Percentiles rank a stretch among this genome's conserved stretches.
Evolutionary conservation across 1,140 invertebrate species (phyloP).

Genomic region (Octopus bimaculoides): DNA sequence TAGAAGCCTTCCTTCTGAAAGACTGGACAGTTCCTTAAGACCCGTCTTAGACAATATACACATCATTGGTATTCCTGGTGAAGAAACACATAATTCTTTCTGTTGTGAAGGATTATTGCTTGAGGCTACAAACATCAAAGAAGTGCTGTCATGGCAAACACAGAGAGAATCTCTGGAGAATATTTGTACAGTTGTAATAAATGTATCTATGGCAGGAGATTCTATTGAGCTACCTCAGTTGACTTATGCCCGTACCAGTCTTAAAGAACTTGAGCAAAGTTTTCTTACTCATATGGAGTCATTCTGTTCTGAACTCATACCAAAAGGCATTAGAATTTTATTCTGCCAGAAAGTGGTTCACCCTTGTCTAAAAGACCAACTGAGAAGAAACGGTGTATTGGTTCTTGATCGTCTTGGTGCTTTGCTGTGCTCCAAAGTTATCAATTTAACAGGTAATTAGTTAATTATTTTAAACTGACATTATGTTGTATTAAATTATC

Average conservation of each 20-base stretch:
- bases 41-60: not conserved
- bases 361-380: conserved; percentile 1
- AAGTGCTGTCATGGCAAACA: not conserved
- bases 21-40: not conserved
- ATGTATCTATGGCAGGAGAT: conserved; percentile 8
- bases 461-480: too few relatives aligned
- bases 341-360: conserved; percentile 18
- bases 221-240: not conserved
- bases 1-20: not conserved
- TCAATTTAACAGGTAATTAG: conserved; percentile 8
- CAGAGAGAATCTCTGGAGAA: not conserved
- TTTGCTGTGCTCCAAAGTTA: not conserved
- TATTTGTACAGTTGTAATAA: not conserved
- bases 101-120: not conserved
- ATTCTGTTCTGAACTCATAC: not conserved
- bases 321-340: not conserved
- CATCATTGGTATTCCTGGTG: not conserved
- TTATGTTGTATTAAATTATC: too few relatives aligned
- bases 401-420: conserved; percentile 62
- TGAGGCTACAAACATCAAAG: not conserved
- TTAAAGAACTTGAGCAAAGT: not conserved
- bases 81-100: not conserved
- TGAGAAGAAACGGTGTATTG: conserved; percentile 73
- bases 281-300: not conserved
- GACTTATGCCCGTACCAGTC: not conserved